These are phyloP conservation scores for Balearica regulorum DNA, from an alignment of 2,797 vertebrate genomes.

Conservation along the genomic window DNA sequence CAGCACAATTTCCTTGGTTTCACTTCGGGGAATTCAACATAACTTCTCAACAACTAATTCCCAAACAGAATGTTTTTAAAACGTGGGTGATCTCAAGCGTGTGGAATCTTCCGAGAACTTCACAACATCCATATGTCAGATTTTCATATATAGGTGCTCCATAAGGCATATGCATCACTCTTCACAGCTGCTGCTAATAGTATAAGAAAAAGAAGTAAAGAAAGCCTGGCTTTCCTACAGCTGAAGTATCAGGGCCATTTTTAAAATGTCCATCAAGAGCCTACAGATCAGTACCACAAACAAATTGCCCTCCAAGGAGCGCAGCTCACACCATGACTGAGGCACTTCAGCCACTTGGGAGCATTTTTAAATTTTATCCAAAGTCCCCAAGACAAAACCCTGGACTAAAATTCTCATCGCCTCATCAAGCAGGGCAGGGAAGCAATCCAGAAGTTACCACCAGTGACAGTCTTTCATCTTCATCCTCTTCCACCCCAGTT, in stretches of 20 bases:
- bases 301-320: background rate
- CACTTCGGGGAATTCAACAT: background rate
- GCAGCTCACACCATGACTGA: background rate
- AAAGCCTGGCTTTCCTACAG: background rate
- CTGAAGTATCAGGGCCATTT: background rate
- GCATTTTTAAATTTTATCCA: background rate
- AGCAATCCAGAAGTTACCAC: background rate
- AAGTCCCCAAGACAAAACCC: background rate
- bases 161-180: constrained; percentile 47
- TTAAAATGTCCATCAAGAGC: background rate
- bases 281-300: background rate
- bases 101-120: constrained; percentile 50
- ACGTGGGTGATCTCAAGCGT: constrained; percentile 36
- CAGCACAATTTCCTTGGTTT: background rate
- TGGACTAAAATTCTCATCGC: rapidly evolving
- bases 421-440: rapidly evolving
- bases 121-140: constrained; percentile 45
- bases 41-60: constrained; percentile 35
- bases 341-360: rapidly evolving
- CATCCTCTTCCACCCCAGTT: background rate
- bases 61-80: constrained; percentile 46
- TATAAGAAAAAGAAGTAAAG: constrained; percentile 7
- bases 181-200: constrained; percentile 58
- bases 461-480: background rate
- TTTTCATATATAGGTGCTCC: constrained; percentile 51